Base-by-base conservation (phyloP, 2,888 invertebrate species). In the Eupeodes luniger region DNA sequence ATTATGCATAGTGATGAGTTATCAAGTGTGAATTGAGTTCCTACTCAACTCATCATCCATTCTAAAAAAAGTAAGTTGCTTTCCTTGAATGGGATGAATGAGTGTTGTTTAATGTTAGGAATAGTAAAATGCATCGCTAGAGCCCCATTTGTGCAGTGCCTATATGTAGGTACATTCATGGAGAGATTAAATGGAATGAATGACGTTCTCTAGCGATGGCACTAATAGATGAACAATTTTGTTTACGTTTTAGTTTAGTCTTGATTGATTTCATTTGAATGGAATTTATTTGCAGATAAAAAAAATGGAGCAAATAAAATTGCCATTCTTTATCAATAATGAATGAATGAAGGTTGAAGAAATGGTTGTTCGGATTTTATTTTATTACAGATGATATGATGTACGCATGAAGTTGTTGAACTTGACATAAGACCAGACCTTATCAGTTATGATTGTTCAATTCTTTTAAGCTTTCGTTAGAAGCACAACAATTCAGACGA, bases 1-100 rank as follows among this genome's bases (percentile, higher is more conserved):
- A 86, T 86, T 82, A 79, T 86, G 86, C 82, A 86, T 70, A 86
- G 82, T 79, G 82, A 82, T 82, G 86, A 64, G 86, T 69, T 76
- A 76, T 86, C 78, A 75, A 76, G 79, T 75, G 79, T 72, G 34
- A 64, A 59, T 69, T 67, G 51, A 78, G 78, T 55, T 62, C 61
- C 55, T 55, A 14, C n/a, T 53, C 16, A 19, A n/a, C 19, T 19
- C 12, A 53, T 61, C 61, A 27, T 27, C 62, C 16, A 16, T 1
- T 59, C 10, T 9, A 27, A 27, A 27, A 27, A 27, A 27, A 27
- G 27, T 49, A 51, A 53, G 61, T 62, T 75, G 36, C 11, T 14
- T 40, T 34, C 40, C 34, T 61, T 61, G 40, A 75, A 75, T 62
- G 72, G 59, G 59, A 59, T 59, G 72, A 72, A 72, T 72, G 59